These are phyloP conservation scores for Laupala kohalensis DNA, from an alignment of 1,140 invertebrate genomes.

Conservation along the genomic window DNA sequence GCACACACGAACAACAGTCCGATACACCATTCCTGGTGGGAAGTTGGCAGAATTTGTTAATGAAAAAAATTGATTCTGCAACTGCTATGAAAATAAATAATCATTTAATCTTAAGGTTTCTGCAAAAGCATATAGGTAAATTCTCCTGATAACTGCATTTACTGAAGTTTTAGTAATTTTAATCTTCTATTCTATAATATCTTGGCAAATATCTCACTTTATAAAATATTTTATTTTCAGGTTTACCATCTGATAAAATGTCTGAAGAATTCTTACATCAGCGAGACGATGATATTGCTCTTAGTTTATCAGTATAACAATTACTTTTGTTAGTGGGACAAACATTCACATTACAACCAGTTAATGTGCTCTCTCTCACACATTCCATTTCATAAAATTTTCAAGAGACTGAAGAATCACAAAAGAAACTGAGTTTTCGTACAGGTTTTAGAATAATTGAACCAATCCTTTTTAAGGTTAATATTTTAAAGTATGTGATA, in stretches of 20 bases:
- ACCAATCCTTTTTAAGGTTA: too few species aligned
- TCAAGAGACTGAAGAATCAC: too few species aligned
- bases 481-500: too few species aligned
- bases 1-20: slow-evolving; percentile 33
- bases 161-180: not conserved
- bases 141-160: not conserved
- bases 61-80: slow-evolving; percentile 28
- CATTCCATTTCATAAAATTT: too few species aligned
- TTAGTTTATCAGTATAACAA: not conserved
- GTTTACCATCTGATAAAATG: not conserved
- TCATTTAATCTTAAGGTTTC: slow-evolving; percentile 27
- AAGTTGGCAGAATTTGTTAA: slow-evolving; percentile 33
- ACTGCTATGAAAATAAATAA: slow-evolving; percentile 31
- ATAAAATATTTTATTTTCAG: not conserved
- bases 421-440: too few species aligned
- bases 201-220: not conserved
- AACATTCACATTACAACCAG: too few species aligned
- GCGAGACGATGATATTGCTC: not conserved
- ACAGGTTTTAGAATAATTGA: too few species aligned
- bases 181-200: not conserved
- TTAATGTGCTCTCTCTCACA: too few species aligned
- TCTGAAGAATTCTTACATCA: not conserved
- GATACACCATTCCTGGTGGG: slow-evolving; percentile 29
- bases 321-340: too few species aligned
- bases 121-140: slow-evolving; percentile 22